Evolutionary conservation across 2,888 invertebrate genomes (phyloP).

Genomic region (Chrysolina oricalcia): DNA sequence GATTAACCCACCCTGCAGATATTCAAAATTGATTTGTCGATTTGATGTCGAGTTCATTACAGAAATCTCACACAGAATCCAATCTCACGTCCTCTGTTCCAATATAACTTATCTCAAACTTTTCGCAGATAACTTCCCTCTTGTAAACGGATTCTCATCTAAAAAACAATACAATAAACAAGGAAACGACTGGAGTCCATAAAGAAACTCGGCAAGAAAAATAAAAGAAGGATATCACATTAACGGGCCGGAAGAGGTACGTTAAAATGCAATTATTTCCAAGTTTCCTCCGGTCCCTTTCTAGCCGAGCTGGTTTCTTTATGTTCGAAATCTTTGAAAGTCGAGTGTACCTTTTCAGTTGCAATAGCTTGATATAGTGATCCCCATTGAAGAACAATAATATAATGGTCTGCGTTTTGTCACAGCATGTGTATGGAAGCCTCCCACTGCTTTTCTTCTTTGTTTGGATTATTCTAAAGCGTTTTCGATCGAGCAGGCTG

Average conservation of each 20-base stretch:
- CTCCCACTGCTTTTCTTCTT: slow-evolving; percentile 68
- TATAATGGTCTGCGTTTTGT: slow-evolving; percentile 67
- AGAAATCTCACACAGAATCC: background rate
- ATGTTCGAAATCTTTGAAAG: slow-evolving; percentile 67
- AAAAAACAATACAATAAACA: slow-evolving; percentile 48
- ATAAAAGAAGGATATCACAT: slow-evolving; percentile 64
- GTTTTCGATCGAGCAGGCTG: slow-evolving; percentile 61
- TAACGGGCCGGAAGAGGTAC: slow-evolving; percentile 67
- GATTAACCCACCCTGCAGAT: too few species aligned
- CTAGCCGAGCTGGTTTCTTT: slow-evolving; percentile 63
- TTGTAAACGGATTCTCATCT: slow-evolving; percentile 29
- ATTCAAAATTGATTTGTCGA: too few species aligned
- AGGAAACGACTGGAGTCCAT: slow-evolving; percentile 43
- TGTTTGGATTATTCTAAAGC: slow-evolving; percentile 68
- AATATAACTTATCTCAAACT: slow-evolving; percentile 24
- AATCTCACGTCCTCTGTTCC: background rate
- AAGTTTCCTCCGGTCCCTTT: slow-evolving; percentile 65
- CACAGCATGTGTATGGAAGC: slow-evolving; percentile 68
- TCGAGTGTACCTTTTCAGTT: slow-evolving; percentile 70
- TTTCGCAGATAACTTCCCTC: slow-evolving; percentile 28
- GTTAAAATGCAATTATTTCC: slow-evolving; percentile 69
- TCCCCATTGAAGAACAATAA: slow-evolving; percentile 68
- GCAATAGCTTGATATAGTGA: slow-evolving; percentile 68
- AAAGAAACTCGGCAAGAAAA: slow-evolving; percentile 49
- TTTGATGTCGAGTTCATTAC: background rate